phyloP scores from a whole-genome alignment of 2,113 vertebrate genomes.

The Pomatorhinus ruficollis region DNA sequence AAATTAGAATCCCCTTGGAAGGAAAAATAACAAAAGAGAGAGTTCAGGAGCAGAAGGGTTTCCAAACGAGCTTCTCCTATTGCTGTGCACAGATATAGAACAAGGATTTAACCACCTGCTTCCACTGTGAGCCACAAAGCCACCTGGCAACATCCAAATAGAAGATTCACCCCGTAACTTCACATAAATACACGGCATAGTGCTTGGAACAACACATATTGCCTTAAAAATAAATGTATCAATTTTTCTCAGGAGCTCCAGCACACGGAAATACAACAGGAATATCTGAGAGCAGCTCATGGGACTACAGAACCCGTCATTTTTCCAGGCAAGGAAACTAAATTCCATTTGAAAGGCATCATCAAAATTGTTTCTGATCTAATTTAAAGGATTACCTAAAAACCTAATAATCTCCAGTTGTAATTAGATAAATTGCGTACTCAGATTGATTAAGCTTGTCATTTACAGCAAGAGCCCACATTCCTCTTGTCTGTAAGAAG shows the following conservation, averaged over 20 bases:
- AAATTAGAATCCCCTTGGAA: not conserved
- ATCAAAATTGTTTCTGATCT: conserved; percentile 12
- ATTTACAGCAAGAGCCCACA: not conserved
- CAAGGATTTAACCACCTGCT: not conserved
- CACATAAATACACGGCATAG: not conserved
- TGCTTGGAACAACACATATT: not conserved
- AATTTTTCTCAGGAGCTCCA: not conserved
- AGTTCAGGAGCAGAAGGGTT: not conserved
- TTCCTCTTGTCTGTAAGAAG: not conserved
- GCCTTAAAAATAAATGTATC: not conserved
- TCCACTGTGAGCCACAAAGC: not conserved
- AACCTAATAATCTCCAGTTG: not conserved
- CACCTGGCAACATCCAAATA: fast-evolving
- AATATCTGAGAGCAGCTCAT: not conserved
- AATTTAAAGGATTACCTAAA: conserved; percentile 45
- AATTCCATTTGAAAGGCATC: not conserved
- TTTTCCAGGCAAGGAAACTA: not conserved
- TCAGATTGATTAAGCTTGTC: conserved; percentile 34
- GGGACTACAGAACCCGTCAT: not conserved
- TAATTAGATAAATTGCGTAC: conserved; percentile 40
- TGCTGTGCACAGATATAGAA: not conserved
- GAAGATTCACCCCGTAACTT: not conserved
- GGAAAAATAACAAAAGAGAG: not conserved
- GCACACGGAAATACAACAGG: not conserved
- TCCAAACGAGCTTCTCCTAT: not conserved